Conservation (phyloP, 2,888 invertebrate genomes). For the Axea sp. region DNA sequence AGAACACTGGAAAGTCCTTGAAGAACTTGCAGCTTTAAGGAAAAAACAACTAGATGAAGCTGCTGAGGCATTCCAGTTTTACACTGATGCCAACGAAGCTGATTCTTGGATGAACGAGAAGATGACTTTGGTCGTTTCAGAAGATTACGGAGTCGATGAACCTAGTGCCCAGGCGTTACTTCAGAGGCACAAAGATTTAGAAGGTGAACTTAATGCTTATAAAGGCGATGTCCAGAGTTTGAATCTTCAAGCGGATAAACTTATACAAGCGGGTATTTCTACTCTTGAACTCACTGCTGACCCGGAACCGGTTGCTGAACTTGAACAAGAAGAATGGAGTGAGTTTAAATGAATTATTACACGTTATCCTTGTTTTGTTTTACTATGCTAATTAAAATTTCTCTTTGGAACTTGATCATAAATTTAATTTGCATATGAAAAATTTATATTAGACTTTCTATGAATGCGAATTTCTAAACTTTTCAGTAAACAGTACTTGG, state of each 20-base stretch:
- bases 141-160: constrained; percentile 95
- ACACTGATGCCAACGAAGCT: constrained; percentile 98
- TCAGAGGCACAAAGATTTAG: constrained; percentile 91
- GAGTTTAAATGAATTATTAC: constrained; percentile 36
- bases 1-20: constrained; percentile 94
- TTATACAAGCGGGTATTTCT: constrained; percentile 88
- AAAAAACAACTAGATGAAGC: constrained; percentile 91
- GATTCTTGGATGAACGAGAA: constrained; percentile 99
- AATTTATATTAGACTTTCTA: too few relatives aligned
- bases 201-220: constrained; percentile 94
- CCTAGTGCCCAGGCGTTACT: constrained; percentile 93
- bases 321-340: constrained; percentile 79
- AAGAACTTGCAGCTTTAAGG: constrained; percentile 87
- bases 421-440: too few relatives aligned
- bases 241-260: constrained; percentile 87
- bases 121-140: constrained; percentile 92
- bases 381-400: too few relatives aligned
- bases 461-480: too few relatives aligned
- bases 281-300: constrained; percentile 81
- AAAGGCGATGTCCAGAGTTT: constrained; percentile 91
- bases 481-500: too few relatives aligned
- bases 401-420: too few relatives aligned
- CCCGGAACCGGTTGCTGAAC: constrained; percentile 76
- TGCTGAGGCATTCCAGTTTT: constrained; percentile 96
- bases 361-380: too few relatives aligned